These are phyloP conservation scores for Pantherophis vulpinus DNA, from an alignment of 2,797 vertebrate species.

Conservation along the genomic window DNA sequence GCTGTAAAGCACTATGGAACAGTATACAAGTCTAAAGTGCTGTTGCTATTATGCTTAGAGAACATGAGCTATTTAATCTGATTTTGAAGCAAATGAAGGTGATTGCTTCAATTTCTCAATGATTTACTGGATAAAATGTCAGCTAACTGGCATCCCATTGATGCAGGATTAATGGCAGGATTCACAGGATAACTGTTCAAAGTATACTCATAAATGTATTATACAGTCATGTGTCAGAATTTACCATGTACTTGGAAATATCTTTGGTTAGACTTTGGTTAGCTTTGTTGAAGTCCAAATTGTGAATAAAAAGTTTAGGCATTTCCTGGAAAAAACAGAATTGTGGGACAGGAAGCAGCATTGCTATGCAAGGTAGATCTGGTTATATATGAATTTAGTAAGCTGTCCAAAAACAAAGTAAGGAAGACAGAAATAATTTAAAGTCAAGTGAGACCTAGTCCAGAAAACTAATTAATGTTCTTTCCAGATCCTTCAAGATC, in stretches of 20 bases:
- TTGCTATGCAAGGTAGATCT: background rate
- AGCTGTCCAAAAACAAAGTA: background rate
- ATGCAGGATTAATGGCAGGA: background rate
- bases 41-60: background rate
- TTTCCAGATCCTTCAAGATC: constrained; percentile 57
- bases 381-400: background rate
- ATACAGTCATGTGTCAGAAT: background rate
- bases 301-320: background rate
- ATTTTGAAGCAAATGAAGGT: background rate
- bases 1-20: background rate
- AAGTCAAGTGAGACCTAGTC: background rate
- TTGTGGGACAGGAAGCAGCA: background rate
- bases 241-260: background rate
- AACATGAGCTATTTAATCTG: background rate
- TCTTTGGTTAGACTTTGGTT: background rate
- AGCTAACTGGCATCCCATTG: background rate
- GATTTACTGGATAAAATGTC: background rate
- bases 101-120: background rate
- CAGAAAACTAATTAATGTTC: background rate
- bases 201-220: background rate
- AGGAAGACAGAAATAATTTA: background rate
- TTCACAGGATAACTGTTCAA: background rate
- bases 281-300: background rate
- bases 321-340: background rate
- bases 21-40: too few species aligned